These are phyloP conservation scores for Zosterops hypoxanthus DNA, from an alignment of 2,113 vertebrate species.

Conservation along the genomic window DNA sequence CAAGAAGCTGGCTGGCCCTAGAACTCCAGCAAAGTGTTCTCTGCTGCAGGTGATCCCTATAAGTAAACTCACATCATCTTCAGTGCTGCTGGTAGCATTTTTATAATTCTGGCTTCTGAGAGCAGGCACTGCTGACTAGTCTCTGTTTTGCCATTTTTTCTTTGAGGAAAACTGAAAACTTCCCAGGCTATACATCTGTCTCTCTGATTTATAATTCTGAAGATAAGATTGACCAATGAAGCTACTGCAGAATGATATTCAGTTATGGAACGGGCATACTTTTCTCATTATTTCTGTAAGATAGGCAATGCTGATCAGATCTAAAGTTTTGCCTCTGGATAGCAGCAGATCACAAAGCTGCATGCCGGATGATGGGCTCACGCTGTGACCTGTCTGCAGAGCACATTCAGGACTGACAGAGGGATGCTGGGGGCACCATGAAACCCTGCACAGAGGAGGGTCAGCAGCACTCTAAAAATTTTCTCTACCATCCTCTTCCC, in stretches of 20 bases:
- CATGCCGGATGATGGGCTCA: background rate
- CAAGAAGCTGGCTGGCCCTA: conserved; percentile 4
- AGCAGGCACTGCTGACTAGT: background rate
- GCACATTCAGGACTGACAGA: background rate
- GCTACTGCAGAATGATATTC: background rate
- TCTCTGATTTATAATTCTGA: conserved; percentile 15
- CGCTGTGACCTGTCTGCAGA: background rate
- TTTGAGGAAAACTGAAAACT: conserved; percentile 1
- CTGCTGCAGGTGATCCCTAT: background rate
- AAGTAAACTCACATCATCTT: conserved; percentile 4
- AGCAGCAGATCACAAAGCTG: background rate
- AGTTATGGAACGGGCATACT: background rate
- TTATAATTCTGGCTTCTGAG: background rate
- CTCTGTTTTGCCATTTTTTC: background rate
- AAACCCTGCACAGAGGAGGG: background rate
- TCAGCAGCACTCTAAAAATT: background rate
- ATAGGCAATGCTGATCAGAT: background rate
- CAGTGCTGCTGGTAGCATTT: background rate
- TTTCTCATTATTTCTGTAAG: conserved; percentile 9
- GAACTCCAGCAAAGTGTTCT: background rate
- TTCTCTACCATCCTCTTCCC: background rate
- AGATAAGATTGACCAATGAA: conserved; percentile 15
- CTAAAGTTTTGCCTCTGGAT: background rate
- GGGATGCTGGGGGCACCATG: background rate
- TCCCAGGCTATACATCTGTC: background rate